Conservation (phyloP, 2,888 invertebrate species). For the Serrognathus titanus region DNA sequence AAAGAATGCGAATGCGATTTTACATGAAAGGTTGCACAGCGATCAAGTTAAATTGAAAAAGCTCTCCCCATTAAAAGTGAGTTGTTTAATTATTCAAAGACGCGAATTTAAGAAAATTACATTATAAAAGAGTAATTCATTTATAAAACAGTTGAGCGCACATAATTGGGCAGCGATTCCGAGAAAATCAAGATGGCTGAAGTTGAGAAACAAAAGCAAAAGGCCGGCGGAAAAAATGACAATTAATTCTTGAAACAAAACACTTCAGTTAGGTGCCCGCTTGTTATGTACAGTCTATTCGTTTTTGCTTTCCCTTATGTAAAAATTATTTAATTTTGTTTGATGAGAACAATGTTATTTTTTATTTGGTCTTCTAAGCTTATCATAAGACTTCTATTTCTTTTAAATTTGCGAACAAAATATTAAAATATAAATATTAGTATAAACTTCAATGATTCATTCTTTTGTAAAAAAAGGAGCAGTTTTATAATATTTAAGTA, state of each 20-base stretch:
- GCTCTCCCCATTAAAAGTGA: conserved; percentile 30
- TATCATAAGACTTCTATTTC: too few relatives aligned
- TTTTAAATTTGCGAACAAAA: too few relatives aligned
- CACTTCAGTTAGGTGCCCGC: conserved; percentile 34
- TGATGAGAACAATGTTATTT: too few relatives aligned
- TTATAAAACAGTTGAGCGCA: conserved; percentile 44
- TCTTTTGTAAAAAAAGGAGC: too few relatives aligned
- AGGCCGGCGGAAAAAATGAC: conserved; percentile 33
- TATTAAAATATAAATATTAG: too few relatives aligned
- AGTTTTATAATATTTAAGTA: too few relatives aligned
- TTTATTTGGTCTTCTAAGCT: too few relatives aligned
- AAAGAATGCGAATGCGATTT: not conserved
- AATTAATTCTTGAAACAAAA: conserved; percentile 48
- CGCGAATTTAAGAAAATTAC: conserved; percentile 40
- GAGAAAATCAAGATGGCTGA: conserved; percentile 48
- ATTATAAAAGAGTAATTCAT: conserved; percentile 44
- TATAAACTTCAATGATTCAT: too few relatives aligned
- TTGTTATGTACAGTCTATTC: conserved; percentile 21
- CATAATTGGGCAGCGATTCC: conserved; percentile 46
- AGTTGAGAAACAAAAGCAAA: conserved; percentile 1
- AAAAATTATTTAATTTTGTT: too few relatives aligned
- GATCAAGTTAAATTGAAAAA: not conserved
- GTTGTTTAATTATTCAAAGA: conserved; percentile 36
- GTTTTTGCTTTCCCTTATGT: conserved; percentile 26
- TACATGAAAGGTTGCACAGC: not conserved